phyloP scores from a whole-genome alignment of 2,113 vertebrate genomes.

The Coregonus clupeaformis region DNA sequence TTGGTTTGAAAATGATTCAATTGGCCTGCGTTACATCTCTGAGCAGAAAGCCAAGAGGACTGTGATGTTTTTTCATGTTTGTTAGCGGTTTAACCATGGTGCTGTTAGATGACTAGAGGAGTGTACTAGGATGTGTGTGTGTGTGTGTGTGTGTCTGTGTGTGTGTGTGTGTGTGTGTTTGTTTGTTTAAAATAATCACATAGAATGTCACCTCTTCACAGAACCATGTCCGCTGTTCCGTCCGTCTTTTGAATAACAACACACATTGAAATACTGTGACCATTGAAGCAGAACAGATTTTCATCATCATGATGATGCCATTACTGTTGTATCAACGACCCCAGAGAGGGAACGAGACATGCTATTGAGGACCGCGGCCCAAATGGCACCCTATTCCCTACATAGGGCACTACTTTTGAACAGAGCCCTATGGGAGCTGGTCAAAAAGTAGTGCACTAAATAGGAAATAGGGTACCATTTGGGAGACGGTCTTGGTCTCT shows the following conservation, averaged over 20 bases:
- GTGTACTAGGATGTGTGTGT: neutral
- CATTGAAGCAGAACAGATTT: too few species aligned
- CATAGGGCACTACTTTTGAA: too few species aligned
- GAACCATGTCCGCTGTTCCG: too few species aligned
- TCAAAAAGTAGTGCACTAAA: too few species aligned
- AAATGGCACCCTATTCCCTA: too few species aligned
- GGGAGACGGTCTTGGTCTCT: constrained; percentile 4
- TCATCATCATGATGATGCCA: constrained; percentile 13
- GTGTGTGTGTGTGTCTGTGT: too few species aligned
- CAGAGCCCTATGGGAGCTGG: too few species aligned
- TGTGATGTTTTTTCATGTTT: neutral
- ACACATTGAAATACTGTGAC: too few species aligned
- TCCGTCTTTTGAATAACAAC: too few species aligned
- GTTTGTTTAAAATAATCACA: neutral
- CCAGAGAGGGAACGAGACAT: constrained; percentile 12
- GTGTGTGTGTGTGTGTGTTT: neutral
- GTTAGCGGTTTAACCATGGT: neutral
- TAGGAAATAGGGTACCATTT: too few species aligned
- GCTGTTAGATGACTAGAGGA: constrained; percentile 1
- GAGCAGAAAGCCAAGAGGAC: neutral
- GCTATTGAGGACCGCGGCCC: neutral
- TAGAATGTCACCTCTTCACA: too few species aligned
- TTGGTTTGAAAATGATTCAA: neutral
- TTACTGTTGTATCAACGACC: constrained; percentile 15
- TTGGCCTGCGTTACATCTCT: neutral